Conservation (phyloP, 2,888 invertebrate species). For the Pharmacophagus antenor region DNA sequence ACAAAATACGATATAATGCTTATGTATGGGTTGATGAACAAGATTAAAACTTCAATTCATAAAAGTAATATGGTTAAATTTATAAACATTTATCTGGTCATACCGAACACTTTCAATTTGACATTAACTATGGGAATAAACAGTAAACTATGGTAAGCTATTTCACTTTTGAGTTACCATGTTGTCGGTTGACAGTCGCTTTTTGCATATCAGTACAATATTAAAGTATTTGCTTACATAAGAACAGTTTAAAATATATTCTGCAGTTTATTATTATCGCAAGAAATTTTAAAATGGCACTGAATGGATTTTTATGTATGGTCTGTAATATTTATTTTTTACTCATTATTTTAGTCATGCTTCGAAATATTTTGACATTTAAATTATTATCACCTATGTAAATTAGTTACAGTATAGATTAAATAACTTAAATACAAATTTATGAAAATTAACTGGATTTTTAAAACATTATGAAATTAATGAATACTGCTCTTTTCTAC, state of each 20-base stretch:
- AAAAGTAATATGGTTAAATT: not conserved
- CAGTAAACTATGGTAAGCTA: not conserved
- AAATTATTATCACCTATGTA: no score
- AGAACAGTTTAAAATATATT: not conserved
- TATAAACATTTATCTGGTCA: not conserved
- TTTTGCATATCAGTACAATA: not conserved
- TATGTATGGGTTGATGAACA: no score
- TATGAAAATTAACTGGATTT: no score
- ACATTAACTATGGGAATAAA: not conserved
- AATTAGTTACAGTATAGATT: no score
- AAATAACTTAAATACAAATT: no score
- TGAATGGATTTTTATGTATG: constrained; percentile 34
- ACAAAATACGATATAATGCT: no score
- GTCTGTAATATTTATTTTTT: constrained; percentile 20
- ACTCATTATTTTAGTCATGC: no score
- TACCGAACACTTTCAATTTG: not conserved
- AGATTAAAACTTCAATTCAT: not conserved
- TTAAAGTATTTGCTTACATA: not conserved
- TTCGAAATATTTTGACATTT: no score
- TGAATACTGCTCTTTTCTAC: no score
- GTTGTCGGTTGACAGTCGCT: not conserved
- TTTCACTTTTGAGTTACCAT: not conserved
- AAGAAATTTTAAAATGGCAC: constrained; percentile 31
- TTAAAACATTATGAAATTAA: no score
- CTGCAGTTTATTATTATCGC: not conserved